These are phyloP conservation scores for Pitta sordida DNA, from an alignment of 2,113 vertebrate species.

Conservation along the genomic window DNA sequence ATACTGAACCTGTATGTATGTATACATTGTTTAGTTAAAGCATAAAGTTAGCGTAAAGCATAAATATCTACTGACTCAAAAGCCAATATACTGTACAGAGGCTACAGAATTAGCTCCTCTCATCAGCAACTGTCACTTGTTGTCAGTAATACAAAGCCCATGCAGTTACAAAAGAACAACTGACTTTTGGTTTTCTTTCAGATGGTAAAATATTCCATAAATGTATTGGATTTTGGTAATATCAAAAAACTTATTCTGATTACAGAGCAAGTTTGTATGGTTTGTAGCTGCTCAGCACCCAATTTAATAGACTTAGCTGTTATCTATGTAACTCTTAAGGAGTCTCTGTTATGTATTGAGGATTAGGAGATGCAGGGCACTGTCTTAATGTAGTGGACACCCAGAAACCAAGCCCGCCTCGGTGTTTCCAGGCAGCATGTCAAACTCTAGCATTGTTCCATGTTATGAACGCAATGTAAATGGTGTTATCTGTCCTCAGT, in stretches of 20 bases:
- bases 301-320: background rate
- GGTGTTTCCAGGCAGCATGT: background rate
- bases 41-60: background rate
- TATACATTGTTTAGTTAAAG: background rate
- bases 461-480: background rate
- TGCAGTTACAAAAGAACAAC: background rate
- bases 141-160: background rate
- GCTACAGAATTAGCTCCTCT: background rate
- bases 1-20: background rate
- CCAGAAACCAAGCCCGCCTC: background rate
- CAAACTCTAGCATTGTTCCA: background rate
- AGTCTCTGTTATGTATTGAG: background rate
- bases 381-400: background rate
- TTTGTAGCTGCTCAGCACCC: background rate
- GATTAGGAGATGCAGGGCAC: background rate
- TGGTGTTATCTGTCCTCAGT: background rate
- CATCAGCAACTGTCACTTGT: background rate
- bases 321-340: background rate
- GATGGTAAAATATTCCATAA: background rate
- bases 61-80: background rate
- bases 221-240: background rate
- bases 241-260: background rate
- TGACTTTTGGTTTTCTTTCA: background rate
- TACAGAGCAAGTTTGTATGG: background rate
- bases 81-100: background rate